Evolutionary conservation across 2,888 invertebrate genomes (phyloP), one percentile per base, ranked within the genome.

Genomic region (Chaitophorus viminalis): DNA sequence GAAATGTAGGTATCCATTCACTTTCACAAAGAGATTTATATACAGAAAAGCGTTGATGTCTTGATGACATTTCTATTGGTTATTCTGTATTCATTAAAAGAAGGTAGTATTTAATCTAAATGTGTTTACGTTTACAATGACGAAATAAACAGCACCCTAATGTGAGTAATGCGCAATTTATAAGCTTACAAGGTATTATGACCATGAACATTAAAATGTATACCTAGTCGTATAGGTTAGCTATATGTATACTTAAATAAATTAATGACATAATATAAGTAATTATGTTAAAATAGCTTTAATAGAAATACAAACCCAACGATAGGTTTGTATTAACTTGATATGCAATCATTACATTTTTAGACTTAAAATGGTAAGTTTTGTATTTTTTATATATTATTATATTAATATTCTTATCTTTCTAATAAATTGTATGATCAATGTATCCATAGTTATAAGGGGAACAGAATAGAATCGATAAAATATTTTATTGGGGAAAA

Each of bases 111-210:
- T 31, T 31, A 3, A 6, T 79, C 31, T 46, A 70, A 46, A 29
- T 31, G 25, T 77, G 77, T 60, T 68, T 68, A 39, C 70, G 52
- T 60, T 68, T 39, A 65, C 52, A 52, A 72, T 54, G 9, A 72
- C 54, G 9, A 60, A 60, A 60, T 60, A 74, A 82, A 18, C 54
- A 33, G 82, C 54, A 82, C 72, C 54, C 74, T 54, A 36, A 74
- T 74, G 36, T 60, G 60, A 60, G 60, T 60, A 60, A 60, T 60
- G 25, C 46, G 74, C 6, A 74, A 74, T 72, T 74, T 72, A 74
- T 82, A 82, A 74, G 46, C 60, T 54, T 29, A 82, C 54, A 54
- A 36, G 82, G 52, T 72, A 21, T 54, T 60, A n/a, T 54, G 82
- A 33, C 54, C 54, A 54, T 82, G 82, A 36, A 36, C 31, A 54